Evolutionary conservation across 1,140 invertebrate genomes (phyloP).

Genomic region (Nasonia vitripennis): DNA sequence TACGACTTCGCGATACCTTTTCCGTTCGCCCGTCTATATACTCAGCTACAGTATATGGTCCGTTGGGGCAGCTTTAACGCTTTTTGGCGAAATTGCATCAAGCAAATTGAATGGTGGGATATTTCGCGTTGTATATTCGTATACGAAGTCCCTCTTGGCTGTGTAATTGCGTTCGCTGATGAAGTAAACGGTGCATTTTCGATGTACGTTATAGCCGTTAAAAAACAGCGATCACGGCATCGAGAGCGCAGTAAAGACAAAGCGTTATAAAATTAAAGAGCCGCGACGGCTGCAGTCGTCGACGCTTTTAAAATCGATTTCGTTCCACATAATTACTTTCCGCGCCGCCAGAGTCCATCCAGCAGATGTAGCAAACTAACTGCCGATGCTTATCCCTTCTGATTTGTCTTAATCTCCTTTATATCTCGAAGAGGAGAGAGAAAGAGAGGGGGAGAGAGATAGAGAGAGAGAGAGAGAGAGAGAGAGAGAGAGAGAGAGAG

Average conservation of each 20-base stretch:
- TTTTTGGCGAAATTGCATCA: no score
- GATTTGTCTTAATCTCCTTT: constrained; percentile 46
- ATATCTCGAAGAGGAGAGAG: constrained; percentile 1
- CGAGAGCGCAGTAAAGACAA: no score
- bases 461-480: not conserved
- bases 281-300: not conserved
- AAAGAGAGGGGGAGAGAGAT: not conserved
- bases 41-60: no score
- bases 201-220: not conserved
- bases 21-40: no score
- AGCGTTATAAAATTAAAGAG: not conserved
- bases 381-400: constrained; percentile 44
- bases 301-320: constrained; percentile 28
- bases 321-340: constrained; percentile 14
- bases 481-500: not conserved
- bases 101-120: no score
- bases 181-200: not conserved
- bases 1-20: no score
- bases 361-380: constrained; percentile 31
- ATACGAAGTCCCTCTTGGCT: no score
- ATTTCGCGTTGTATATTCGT: no score
- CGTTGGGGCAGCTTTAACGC: no score
- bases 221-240: no score
- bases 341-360: not conserved
- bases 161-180: no score